Base-by-base conservation (phyloP, 1,140 invertebrate genomes). In the Dinoponera quadriceps region DNA sequence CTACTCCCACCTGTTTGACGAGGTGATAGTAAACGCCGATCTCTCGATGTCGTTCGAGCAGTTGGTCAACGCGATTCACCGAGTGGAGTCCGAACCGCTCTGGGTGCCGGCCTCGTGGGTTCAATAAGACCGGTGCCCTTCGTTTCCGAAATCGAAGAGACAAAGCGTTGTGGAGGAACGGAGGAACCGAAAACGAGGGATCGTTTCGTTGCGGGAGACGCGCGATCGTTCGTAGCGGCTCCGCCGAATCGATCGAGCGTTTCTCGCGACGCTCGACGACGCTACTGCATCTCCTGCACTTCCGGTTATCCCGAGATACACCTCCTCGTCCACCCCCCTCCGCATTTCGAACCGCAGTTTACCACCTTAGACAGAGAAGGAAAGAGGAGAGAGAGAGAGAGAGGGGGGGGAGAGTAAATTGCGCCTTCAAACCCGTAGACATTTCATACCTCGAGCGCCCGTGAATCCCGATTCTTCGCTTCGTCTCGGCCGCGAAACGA, bases 81-180 rank as follows among this genome's bases (percentile, higher is more conserved):
- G 96, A 90, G 96, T 99, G 20, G 98, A 99, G 94, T 97, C 96
- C 3, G 98, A 99, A 92, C 98, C 98, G 13, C 96, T 98, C 18
- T 99, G 99, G 99, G 98, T 99, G 18, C 99, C 99, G 14, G 97
- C 97, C 22, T 97, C 97, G 18, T 99, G 99, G 99, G 96, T 99
- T 82, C 97, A 98, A 95, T 98, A 96, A 95, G 86, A 38, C 38
- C 18, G 27, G 14, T 14, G 4, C 0, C 57, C 38, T 18, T 80
- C 20, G 55, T 27, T 16, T 25, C 18, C 20, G 18, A 18, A 1
- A 62, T 81, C 54, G 14, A 77, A 38, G 16, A 44, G 29, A 75
- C 54, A n/a, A 81, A 51, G 72, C 13, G 18, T 25, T 11, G 29
- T 20, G 13, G 9, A 51, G 48, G 1, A 0, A 60, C 16, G 1